These are phyloP conservation scores for Solen grandis DNA, from an alignment of 1,140 invertebrate genomes.

Conservation along the genomic window DNA sequence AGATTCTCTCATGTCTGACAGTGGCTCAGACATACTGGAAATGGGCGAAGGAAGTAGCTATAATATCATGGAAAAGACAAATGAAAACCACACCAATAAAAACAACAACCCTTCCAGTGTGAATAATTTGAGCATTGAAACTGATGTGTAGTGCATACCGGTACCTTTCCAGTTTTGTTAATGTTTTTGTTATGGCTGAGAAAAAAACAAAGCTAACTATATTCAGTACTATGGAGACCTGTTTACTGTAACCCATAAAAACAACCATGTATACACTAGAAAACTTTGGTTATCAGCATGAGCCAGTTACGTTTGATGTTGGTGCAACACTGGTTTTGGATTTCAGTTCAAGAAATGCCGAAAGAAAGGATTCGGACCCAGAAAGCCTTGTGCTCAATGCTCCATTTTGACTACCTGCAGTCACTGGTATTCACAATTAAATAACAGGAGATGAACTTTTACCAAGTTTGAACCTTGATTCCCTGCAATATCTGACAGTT, in stretches of 20 bases:
- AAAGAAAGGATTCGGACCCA: too few relatives aligned
- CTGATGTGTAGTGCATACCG: conserved; percentile 92
- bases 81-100: conserved; percentile 84
- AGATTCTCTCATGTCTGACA: conserved; percentile 84
- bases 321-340: background rate
- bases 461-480: background rate
- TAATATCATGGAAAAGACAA: conserved; percentile 79
- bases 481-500: too few relatives aligned
- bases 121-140: conserved; percentile 95
- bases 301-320: background rate
- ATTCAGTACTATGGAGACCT: background rate
- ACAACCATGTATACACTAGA: background rate
- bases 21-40: conserved; percentile 97
- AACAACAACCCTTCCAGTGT: conserved; percentile 93
- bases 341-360: too few relatives aligned
- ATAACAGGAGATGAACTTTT: background rate
- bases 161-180: background rate
- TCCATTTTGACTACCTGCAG: too few relatives aligned
- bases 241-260: background rate
- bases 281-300: background rate
- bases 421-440: too few relatives aligned
- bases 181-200: background rate
- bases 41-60: conserved; percentile 91
- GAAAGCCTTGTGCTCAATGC: too few relatives aligned
- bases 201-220: background rate